A percentile compares a stretch with the other conserved stretches of the same genome.
Evolutionary conservation across 2,888 invertebrate species (phyloP).

Genomic region (Proisotoma minuta): DNA sequence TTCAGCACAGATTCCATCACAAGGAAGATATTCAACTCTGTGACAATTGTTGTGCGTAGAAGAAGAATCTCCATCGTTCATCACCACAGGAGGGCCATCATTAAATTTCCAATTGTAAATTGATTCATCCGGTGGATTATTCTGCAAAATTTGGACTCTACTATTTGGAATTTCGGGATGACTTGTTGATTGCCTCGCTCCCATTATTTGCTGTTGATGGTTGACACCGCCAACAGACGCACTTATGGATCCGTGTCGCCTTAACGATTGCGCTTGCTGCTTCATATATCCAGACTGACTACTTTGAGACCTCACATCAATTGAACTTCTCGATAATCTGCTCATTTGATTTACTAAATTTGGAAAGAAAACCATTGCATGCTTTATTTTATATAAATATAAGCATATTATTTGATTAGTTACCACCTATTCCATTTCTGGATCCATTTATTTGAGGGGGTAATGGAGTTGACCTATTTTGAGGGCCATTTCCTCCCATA

Average conservation of each 20-base stretch:
- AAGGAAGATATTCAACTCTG: constrained; percentile 45
- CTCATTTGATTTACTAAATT: constrained; percentile 20
- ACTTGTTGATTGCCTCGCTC: constrained; percentile 10
- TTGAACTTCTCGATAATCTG: constrained; percentile 35
- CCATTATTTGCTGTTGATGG: constrained; percentile 21
- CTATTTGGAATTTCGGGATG: not conserved
- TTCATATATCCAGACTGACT: not conserved
- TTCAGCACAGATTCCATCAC: constrained; percentile 47
- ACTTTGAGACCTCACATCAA: constrained; percentile 26
- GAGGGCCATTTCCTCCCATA: not conserved
- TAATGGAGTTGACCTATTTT: not conserved
- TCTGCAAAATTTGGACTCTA: constrained; percentile 10
- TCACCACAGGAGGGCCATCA: constrained; percentile 16
- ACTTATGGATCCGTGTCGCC: constrained; percentile 8
- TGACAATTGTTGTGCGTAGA: constrained; percentile 14
- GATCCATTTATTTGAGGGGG: not conserved
- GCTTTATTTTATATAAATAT: not conserved
- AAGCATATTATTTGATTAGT: not conserved
- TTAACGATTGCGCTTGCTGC: not conserved
- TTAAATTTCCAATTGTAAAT: constrained; percentile 40
- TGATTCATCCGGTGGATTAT: constrained; percentile 29
- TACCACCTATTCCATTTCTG: not conserved
- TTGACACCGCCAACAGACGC: constrained; percentile 14
- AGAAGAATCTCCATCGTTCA: constrained; percentile 10
- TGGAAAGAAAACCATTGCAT: not conserved